Evolutionary conservation across 1,140 invertebrate species (phyloP).

Genomic region (Stratiolaelaps scimitus): DNA sequence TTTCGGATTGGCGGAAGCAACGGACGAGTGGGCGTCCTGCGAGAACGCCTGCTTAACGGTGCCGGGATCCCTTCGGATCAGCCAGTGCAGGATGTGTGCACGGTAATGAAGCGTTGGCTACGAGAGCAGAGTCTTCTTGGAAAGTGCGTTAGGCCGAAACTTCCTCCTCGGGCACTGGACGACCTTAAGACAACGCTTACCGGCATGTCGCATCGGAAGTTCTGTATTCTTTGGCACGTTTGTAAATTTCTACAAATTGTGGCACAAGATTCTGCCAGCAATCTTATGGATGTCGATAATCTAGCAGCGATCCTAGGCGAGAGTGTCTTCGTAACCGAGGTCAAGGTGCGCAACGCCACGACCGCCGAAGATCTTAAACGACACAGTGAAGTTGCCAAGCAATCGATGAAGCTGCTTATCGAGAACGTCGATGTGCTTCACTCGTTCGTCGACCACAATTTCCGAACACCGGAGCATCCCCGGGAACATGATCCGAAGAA

Average conservation of each 20-base stretch:
- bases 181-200: slow-evolving; percentile 14
- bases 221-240: neutral
- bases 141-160: slow-evolving; percentile 4
- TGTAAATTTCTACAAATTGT: slow-evolving; percentile 25
- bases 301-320: slow-evolving; percentile 2
- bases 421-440: slow-evolving; percentile 31
- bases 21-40: neutral
- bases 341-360: slow-evolving; percentile 37
- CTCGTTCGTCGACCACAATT: neutral
- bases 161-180: slow-evolving; percentile 10
- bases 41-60: slow-evolving; percentile 6
- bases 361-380: slow-evolving; percentile 37
- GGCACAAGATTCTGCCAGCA: neutral
- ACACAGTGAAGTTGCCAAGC: slow-evolving; percentile 37
- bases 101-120: slow-evolving; percentile 16
- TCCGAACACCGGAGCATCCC: neutral
- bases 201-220: neutral
- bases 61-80: neutral
- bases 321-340: neutral
- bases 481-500: slow-evolving; percentile 10
- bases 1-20: slow-evolving; percentile 16
- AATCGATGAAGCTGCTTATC: slow-evolving; percentile 37
- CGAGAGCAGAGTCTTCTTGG: slow-evolving; percentile 17
- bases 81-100: slow-evolving; percentile 13
- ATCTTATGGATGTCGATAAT: slow-evolving; percentile 13